phyloP scores from a whole-genome alignment of 2,797 vertebrate genomes.

The Coreius guichenoti region DNA sequence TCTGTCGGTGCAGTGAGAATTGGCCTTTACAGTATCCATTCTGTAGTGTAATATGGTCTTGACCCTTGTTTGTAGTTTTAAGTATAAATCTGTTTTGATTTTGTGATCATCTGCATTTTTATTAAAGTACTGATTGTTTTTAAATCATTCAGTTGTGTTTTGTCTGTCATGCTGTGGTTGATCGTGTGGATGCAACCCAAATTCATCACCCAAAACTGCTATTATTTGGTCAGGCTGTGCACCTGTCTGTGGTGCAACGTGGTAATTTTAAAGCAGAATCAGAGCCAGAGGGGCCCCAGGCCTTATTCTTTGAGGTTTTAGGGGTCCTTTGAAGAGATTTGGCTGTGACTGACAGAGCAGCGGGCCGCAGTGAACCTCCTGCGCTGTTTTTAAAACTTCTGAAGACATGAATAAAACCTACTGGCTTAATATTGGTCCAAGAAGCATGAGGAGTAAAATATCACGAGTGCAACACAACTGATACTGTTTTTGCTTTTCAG shows the following conservation, averaged over 20 bases:
- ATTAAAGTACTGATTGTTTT: conserved; percentile 31
- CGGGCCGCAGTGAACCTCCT: background rate
- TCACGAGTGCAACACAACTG: background rate
- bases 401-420: background rate
- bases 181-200: background rate
- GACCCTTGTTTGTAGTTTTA: background rate
- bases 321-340: conserved; percentile 28
- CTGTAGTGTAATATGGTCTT: background rate
- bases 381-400: background rate
- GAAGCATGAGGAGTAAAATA: background rate
- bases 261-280: conserved; percentile 21
- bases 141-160: background rate
- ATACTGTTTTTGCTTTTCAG: background rate
- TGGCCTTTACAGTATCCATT: background rate
- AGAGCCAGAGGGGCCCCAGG: conserved; percentile 4
- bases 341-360: conserved; percentile 7
- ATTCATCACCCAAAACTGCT: background rate
- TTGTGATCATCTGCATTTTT: conserved; percentile 9
- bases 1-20: background rate
- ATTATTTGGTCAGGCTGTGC: background rate
- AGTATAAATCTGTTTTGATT: background rate
- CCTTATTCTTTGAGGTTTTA: conserved; percentile 28
- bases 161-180: background rate
- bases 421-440: background rate
- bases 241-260: background rate